A percentile compares a stretch with the other conserved stretches of the same genome.
Conservation (phyloP, 2,113 vertebrate species). For the Calypte anna region DNA sequence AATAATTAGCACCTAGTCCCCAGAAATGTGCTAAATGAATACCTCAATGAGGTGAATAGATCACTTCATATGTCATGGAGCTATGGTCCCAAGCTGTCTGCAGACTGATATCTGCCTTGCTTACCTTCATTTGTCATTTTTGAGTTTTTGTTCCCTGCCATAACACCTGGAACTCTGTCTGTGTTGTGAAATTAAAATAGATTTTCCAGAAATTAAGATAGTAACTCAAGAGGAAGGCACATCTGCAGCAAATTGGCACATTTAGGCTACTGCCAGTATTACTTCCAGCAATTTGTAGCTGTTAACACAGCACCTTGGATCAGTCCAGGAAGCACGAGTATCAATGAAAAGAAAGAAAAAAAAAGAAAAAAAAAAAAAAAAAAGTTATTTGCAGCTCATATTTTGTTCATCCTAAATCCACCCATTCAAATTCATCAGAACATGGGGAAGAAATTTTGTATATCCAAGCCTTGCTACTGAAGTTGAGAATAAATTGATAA, state of each 20-base stretch:
- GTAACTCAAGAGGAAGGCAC: background rate
- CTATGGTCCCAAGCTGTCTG: background rate
- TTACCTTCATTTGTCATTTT: background rate
- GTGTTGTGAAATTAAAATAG: background rate
- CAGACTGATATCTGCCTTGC: background rate
- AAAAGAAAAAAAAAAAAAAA: background rate
- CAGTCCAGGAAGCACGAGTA: background rate
- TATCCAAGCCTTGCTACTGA: background rate
- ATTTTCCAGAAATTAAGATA: background rate
- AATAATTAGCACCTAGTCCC: background rate
- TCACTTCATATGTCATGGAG: background rate
- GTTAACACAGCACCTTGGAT: background rate
- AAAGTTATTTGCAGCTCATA: background rate
- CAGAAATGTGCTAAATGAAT: background rate
- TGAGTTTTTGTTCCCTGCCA: background rate
- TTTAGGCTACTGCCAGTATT: background rate
- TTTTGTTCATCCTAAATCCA: background rate
- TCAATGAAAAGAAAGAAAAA: background rate
- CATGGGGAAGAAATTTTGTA: background rate
- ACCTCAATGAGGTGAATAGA: background rate
- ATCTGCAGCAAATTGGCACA: background rate
- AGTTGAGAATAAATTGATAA: background rate
- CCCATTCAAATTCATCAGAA: background rate
- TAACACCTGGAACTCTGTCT: background rate
- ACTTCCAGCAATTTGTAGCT: background rate